Conservation (phyloP, 2,797 vertebrate species). For the Coccyzus lansbergi region DNA sequence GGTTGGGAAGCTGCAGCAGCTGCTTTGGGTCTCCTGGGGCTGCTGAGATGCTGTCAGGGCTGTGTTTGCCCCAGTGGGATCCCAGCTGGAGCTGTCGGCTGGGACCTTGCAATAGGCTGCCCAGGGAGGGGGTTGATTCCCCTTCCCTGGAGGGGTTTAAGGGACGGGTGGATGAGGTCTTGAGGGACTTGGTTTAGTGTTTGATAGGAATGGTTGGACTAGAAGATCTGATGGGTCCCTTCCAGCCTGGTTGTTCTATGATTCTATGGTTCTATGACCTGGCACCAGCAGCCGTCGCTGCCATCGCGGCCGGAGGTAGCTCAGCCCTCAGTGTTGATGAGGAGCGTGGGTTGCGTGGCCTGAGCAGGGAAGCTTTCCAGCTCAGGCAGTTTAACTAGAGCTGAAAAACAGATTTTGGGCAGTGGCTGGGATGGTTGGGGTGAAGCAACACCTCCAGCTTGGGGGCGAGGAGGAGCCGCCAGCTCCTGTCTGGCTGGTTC, state of each 20-base stretch:
- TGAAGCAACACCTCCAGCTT: neutral
- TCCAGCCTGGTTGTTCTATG: no score
- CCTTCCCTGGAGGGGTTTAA: no score
- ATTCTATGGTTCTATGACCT: no score
- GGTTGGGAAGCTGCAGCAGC: neutral
- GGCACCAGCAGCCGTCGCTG: accelerated
- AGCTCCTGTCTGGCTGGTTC: neutral
- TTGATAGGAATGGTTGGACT: no score
- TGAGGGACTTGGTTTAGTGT: no score
- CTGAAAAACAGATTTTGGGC: conserved; percentile 26
- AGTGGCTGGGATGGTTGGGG: neutral
- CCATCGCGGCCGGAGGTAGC: accelerated
- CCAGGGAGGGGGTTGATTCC: no score
- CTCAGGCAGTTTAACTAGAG: neutral
- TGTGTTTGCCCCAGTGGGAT: neutral
- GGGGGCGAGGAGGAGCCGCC: neutral
- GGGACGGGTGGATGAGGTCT: no score
- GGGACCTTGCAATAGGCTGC: no score
- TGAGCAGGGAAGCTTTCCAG: neutral
- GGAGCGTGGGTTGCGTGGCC: neutral
- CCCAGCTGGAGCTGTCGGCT: neutral
- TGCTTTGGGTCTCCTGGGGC: neutral
- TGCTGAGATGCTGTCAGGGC: neutral
- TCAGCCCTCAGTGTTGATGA: neutral
- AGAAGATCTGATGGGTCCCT: no score